Base-by-base conservation (phyloP, 2,113 vertebrate genomes). In the Gobiocypris rarus region DNA sequence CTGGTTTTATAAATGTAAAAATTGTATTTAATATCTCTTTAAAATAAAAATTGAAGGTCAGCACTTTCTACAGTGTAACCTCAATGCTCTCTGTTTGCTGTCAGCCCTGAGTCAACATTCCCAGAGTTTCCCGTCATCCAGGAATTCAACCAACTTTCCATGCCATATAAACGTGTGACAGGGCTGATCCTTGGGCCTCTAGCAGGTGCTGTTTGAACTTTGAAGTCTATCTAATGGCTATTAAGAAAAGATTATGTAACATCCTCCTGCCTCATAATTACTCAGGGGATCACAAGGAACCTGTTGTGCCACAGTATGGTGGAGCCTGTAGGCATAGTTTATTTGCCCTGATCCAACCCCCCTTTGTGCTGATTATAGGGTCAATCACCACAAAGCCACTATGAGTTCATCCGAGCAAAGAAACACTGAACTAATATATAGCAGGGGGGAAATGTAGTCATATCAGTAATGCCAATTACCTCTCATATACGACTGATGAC, bases 181-280 rank as follows among this genome's bases (percentile, higher is more conserved):
- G 58, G 28, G 63, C 85, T 78, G 76, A 58, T 22, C 22, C 77
- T 69, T 83, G 9, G 76, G 45, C 43, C 41, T 43, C n/a, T 31
- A 48, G 71, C 8, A 43, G 73, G 69, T 31, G 75, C 77, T 91
- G 90, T 93, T 91, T 90, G 76, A 83, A 79, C 90, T 93, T 91
- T 90, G 76, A 83, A 79, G 67, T 85, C 38, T 67, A 83, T 75
- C 82, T 90, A 87, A 91, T 88, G 85, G 81, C 75, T 89, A 87
- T 90, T 90, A 87, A 87, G 84, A 86, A 87, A 88, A 85, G 69
- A 88, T 87, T 89, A 85, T 73, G 76, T 83, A 86, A 90, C 81
- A 69, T 70, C 83, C 87, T 78, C 28, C 34, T 31, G 83, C 80
- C 31, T 74, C 82, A 87, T 85, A 88, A 91, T 90, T 90, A 92